Evolutionary conservation across 2,797 vertebrate genomes (phyloP).

Genomic region (Pangasius krempfi): DNA sequence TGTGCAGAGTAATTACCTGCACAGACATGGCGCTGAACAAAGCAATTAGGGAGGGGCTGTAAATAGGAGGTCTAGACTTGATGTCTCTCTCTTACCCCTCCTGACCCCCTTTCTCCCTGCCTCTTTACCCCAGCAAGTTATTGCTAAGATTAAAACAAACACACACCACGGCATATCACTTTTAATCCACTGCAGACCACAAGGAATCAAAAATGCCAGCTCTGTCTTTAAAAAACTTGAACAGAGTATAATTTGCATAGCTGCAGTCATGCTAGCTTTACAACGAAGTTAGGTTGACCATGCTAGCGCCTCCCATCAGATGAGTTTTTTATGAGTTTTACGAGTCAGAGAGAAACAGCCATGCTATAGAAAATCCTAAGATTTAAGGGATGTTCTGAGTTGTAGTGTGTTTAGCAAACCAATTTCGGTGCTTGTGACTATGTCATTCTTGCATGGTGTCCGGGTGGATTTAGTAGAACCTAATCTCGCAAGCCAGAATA

Average conservation of each 20-base stretch:
- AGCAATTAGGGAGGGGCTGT: conserved; percentile 75
- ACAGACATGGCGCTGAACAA: conserved; percentile 75
- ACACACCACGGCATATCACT: conserved; percentile 17
- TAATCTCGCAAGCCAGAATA: not conserved
- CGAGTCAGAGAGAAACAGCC: not conserved
- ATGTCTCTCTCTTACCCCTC: conserved; percentile 57
- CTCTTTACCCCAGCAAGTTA: conserved; percentile 64
- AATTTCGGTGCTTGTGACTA: not conserved
- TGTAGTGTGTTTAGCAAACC: not conserved
- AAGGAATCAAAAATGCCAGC: not conserved
- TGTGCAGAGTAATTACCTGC: conserved; percentile 80
- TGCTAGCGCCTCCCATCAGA: not conserved
- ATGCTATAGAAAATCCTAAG: not conserved
- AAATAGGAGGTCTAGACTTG: conserved; percentile 78
- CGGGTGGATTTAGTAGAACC: not conserved
- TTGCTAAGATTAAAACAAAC: conserved; percentile 34
- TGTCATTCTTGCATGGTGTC: not conserved
- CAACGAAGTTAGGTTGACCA: not conserved
- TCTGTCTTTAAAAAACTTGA: not conserved
- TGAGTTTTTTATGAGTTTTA: not conserved
- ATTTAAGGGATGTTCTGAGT: not conserved
- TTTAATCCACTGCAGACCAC: conserved; percentile 10
- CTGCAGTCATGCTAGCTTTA: not conserved
- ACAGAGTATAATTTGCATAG: not conserved
- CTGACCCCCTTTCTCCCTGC: conserved; percentile 50